Evolutionary conservation across 2,888 invertebrate genomes (phyloP).

Genomic region (Odontocerum albicorne): DNA sequence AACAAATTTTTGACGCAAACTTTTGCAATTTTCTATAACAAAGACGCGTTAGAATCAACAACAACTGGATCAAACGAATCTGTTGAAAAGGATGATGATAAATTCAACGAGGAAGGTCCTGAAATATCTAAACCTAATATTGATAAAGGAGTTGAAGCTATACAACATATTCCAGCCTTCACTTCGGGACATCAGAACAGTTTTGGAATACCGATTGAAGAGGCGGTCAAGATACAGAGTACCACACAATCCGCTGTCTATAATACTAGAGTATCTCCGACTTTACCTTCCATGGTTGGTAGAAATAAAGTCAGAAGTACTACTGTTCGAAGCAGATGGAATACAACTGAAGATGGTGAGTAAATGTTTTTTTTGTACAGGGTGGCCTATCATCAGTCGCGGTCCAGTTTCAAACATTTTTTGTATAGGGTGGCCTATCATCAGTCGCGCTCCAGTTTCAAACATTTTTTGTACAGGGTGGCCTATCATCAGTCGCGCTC

Average conservation of each 20-base stretch:
- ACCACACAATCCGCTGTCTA: conserved; percentile 56
- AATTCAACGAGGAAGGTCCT: conserved; percentile 37
- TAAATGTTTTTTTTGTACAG: too few relatives aligned
- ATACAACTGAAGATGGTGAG: conserved; percentile 48
- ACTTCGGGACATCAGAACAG: conserved; percentile 66
- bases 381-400: too few relatives aligned
- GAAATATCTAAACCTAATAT: conserved; percentile 19
- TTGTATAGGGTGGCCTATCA: too few relatives aligned
- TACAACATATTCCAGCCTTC: conserved; percentile 44
- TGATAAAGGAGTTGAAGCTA: conserved; percentile 8
- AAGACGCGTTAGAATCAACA: conserved; percentile 23
- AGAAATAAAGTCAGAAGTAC: conserved; percentile 41
- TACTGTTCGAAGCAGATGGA: conserved; percentile 43
- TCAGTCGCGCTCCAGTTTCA: too few relatives aligned
- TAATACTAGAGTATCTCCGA: conserved; percentile 64
- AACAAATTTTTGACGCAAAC: conserved; percentile 44
- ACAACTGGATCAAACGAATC: conserved; percentile 21
- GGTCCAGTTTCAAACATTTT: too few relatives aligned
- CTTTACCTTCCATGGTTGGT: conserved; percentile 56
- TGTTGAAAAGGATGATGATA: conserved; percentile 16
- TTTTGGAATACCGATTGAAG: conserved; percentile 64
- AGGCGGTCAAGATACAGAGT: conserved; percentile 56
- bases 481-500: too few relatives aligned
- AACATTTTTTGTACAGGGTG: too few relatives aligned
- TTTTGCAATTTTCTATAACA: conserved; percentile 33